Conservation (phyloP, 1,140 invertebrate genomes). For the Doryteuthis pealeii region DNA sequence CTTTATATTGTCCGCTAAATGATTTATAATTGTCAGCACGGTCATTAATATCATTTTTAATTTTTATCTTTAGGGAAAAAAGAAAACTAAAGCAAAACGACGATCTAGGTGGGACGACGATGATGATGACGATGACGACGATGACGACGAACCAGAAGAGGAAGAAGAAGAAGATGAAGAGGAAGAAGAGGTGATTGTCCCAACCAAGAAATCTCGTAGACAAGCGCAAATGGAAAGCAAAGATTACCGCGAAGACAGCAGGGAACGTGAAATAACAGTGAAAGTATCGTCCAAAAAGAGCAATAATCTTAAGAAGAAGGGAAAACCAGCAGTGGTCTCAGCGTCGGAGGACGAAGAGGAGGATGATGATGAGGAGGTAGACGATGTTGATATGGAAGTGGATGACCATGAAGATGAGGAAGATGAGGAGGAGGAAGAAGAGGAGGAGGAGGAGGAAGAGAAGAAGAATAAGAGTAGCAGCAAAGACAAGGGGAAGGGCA, state of each 20-base stretch:
- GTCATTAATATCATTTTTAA: no score
- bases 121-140: neutral
- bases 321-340: no score
- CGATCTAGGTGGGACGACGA: neutral
- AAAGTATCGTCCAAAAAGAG: no score
- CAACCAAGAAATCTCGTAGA: neutral
- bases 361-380: neutral
- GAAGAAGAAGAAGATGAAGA: neutral
- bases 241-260: no score
- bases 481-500: slow-evolving; percentile 14
- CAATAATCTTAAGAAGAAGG: no score
- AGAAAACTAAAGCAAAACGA: neutral
- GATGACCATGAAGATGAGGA: neutral
- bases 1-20: no score
- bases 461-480: neutral
- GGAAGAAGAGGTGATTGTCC: neutral
- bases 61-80: neutral
- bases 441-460: neutral
- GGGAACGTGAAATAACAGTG: no score
- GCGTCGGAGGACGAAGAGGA: neutral
- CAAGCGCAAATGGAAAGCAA: neutral
- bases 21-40: no score
- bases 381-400: neutral
- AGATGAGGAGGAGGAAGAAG: slow-evolving; percentile 5
- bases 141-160: neutral